phyloP scores from a whole-genome alignment of 1,140 invertebrate genomes.

The Pogonus chalceus region DNA sequence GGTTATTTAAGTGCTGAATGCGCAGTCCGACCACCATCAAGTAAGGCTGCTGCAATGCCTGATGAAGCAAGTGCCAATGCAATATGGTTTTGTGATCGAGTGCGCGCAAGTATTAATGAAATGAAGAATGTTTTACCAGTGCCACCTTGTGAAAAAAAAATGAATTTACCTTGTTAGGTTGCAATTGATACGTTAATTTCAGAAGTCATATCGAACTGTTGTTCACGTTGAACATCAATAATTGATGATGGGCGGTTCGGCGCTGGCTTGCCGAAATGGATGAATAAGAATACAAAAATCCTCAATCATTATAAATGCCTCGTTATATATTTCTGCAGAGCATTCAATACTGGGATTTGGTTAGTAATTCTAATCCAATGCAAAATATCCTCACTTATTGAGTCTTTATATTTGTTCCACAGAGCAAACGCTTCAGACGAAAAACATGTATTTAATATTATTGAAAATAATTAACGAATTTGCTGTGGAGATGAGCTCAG shows the following conservation, averaged over 20 bases:
- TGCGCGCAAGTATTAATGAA: slow-evolving; percentile 28
- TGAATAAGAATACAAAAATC: not conserved
- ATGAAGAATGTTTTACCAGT: slow-evolving; percentile 36
- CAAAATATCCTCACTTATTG: not conserved
- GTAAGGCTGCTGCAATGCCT: slow-evolving; percentile 41
- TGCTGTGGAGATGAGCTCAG: not conserved
- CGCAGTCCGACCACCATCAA: slow-evolving; percentile 39
- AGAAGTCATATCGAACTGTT: too few species aligned
- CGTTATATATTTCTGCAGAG: not conserved
- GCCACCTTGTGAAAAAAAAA: slow-evolving; percentile 27
- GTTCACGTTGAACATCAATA: too few species aligned
- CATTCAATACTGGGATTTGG: not conserved
- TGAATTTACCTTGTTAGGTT: not conserved
- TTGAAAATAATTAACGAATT: not conserved
- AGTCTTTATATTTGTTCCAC: not conserved
- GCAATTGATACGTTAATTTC: too few species aligned
- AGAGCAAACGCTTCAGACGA: not conserved
- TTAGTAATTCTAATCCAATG: not conserved
- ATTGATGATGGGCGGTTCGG: too few species aligned
- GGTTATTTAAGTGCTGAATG: slow-evolving; percentile 42
- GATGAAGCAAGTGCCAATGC: slow-evolving; percentile 19
- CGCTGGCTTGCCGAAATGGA: not conserved
- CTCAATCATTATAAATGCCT: not conserved
- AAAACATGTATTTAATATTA: not conserved
- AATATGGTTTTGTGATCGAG: slow-evolving; percentile 26